A percentile compares a stretch with the other conserved stretches of the same genome.
Conservation (phyloP, 2,113 vertebrate genomes). For the Scartelaos histophorus region DNA sequence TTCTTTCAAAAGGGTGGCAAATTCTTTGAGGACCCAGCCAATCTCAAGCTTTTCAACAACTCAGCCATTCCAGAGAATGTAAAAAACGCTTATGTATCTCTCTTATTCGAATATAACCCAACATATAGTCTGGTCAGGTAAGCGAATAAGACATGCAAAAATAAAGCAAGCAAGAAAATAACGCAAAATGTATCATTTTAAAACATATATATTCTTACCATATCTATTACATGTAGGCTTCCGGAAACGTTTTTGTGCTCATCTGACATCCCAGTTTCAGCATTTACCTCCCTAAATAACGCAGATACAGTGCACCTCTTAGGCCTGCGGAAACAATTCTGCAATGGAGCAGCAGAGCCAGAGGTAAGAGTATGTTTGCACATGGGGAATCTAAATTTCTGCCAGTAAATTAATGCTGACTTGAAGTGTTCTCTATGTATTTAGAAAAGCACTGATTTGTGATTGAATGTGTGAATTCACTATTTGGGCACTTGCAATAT, state of each 20-base stretch:
- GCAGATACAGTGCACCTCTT: slow-evolving; percentile 18
- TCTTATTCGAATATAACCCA: slow-evolving; percentile 47
- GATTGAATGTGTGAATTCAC: too few relatives aligned
- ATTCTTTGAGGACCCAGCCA: slow-evolving; percentile 56
- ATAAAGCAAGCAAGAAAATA: not conserved
- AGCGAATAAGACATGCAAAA: slow-evolving; percentile 18
- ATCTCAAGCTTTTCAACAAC: slow-evolving; percentile 67
- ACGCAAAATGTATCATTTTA: not conserved
- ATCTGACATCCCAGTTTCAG: slow-evolving; percentile 23
- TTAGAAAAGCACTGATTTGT: not conserved
- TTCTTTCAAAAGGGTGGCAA: slow-evolving; percentile 38
- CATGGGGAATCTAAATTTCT: not conserved
- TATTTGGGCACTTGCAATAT: not conserved
- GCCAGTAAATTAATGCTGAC: not conserved
- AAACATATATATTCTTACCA: not conserved
- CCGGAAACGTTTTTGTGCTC: slow-evolving; percentile 44
- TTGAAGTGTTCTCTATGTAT: not conserved
- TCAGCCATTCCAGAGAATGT: slow-evolving; percentile 36
- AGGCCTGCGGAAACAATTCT: slow-evolving; percentile 15
- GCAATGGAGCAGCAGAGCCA: slow-evolving; percentile 28
- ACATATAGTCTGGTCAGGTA: slow-evolving; percentile 50
- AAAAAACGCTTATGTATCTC: slow-evolving; percentile 41
- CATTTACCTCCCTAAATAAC: slow-evolving; percentile 27
- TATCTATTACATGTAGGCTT: slow-evolving; percentile 26
- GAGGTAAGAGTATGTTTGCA: slow-evolving; percentile 29